Evolutionary conservation across 35 echinoderm and acorn worm species (phyloP).

Genomic region (Lytechinus variegatus): DNA sequence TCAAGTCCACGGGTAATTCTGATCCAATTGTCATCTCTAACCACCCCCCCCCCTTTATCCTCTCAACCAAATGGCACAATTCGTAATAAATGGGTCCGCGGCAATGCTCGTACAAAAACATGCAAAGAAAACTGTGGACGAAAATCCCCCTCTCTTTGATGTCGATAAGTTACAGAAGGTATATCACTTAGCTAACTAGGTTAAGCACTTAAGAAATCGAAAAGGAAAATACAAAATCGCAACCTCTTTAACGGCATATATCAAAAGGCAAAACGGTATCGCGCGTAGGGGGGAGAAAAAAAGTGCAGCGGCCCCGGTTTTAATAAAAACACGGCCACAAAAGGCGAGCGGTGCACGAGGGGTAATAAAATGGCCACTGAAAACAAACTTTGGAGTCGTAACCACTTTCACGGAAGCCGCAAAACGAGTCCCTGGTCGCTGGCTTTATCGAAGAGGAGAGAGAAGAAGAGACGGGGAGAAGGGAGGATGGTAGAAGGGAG

Average conservation of each 20-base stretch:
- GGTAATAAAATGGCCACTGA: conserved; percentile 41
- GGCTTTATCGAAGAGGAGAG: background rate
- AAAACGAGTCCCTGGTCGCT: conserved; percentile 21
- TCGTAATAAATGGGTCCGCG: background rate
- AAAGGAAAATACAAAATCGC: conserved; percentile 33
- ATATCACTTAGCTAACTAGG: conserved; percentile 38
- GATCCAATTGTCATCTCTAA: background rate
- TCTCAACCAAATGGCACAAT: background rate
- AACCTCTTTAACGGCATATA: conserved; percentile 38
- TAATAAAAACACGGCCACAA: conserved; percentile 28
- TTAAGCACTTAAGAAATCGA: conserved; percentile 29
- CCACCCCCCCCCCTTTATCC: no score
- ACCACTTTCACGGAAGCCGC: conserved; percentile 25
- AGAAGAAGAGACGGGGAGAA: background rate
- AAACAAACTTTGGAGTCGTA: conserved; percentile 38
- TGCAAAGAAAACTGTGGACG: background rate
- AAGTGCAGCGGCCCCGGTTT: conserved; percentile 39
- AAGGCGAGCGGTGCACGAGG: conserved; percentile 6
- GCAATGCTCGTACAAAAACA: background rate
- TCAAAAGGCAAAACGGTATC: conserved; percentile 43
- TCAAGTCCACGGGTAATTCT: background rate
- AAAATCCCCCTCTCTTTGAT: conserved; percentile 12
- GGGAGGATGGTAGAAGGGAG: background rate
- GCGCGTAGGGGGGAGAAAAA: conserved; percentile 8
- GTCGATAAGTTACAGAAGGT: conserved; percentile 29